These are phyloP conservation scores for Nesospiza acunhae DNA, from an alignment of 2,113 vertebrate species.

Conservation along the genomic window DNA sequence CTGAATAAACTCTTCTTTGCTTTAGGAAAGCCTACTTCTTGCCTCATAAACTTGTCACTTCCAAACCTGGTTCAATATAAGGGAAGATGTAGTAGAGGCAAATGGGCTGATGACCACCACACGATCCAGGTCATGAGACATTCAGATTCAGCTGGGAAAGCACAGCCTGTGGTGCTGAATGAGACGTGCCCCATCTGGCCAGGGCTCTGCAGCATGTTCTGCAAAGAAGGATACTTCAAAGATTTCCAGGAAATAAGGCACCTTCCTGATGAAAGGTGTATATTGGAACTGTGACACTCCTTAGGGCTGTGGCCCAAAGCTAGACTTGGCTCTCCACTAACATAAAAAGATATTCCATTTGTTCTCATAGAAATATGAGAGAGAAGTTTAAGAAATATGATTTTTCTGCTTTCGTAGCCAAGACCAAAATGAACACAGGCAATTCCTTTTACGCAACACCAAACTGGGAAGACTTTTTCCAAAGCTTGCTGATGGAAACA, in stretches of 20 bases:
- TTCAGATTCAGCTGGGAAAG: background rate
- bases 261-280: background rate
- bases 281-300: background rate
- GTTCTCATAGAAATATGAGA: background rate
- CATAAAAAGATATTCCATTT: background rate
- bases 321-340: background rate
- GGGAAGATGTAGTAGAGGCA: background rate
- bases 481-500: background rate
- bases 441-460: background rate
- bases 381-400: background rate
- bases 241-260: background rate
- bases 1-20: background rate
- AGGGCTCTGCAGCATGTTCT: background rate
- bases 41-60: background rate
- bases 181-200: background rate
- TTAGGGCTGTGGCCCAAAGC: background rate
- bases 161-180: background rate
- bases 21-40: background rate
- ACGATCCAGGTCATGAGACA: rapidly evolving
- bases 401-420: background rate
- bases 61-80: background rate
- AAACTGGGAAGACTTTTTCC: background rate
- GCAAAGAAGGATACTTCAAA: background rate
- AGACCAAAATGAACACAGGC: background rate
- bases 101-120: background rate